phyloP scores from a whole-genome alignment of 2,113 vertebrate species.

The Romanogobio albipinnatus region DNA sequence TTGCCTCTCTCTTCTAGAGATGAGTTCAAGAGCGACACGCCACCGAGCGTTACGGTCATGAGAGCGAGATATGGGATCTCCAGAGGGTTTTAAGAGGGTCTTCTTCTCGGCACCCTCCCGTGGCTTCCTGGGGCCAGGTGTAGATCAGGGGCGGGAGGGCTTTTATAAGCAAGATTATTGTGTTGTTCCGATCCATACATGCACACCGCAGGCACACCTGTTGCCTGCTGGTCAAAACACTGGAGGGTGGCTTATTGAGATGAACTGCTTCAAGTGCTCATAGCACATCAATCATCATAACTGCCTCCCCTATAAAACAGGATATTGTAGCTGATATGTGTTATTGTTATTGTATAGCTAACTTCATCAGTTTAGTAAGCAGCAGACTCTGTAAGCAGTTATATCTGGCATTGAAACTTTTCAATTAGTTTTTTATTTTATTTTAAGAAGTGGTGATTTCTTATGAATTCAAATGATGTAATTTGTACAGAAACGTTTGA shows the following conservation, averaged over 20 bases:
- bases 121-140: constrained; percentile 47
- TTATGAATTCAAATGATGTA: no score
- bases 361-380: neutral
- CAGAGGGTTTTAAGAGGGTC: constrained; percentile 21
- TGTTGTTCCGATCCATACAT: constrained; percentile 36
- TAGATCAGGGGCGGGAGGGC: constrained; percentile 20
- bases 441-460: no score
- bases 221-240: constrained; percentile 41
- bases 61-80: constrained; percentile 43
- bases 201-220: constrained; percentile 50
- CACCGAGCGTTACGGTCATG: constrained; percentile 34
- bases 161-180: constrained; percentile 35
- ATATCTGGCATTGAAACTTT: neutral
- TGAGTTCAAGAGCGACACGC: constrained; percentile 29
- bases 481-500: no score
- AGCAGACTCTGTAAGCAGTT: neutral
- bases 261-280: constrained; percentile 26
- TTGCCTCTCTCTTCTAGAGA: constrained; percentile 19
- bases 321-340: neutral
- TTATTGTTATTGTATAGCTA: no score
- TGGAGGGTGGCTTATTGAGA: constrained; percentile 29
- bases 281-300: constrained; percentile 19
- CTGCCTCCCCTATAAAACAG: neutral
- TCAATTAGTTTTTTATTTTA: no score
- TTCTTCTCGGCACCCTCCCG: constrained; percentile 16